Evolutionary conservation across 2,888 invertebrate species (phyloP).

Genomic region (Cylloceria caligata): DNA sequence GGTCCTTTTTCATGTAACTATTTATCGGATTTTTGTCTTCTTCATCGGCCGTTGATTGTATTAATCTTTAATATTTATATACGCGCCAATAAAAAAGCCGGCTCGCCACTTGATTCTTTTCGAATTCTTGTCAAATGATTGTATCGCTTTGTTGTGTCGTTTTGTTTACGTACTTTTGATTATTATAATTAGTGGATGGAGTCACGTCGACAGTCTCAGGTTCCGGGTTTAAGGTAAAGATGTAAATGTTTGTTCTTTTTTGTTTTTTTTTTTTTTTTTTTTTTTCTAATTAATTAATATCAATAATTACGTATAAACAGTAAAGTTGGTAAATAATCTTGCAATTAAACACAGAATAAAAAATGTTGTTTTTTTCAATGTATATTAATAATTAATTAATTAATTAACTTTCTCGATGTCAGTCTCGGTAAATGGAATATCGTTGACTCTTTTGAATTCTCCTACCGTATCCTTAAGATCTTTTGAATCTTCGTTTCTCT

Average conservation of each 20-base stretch:
- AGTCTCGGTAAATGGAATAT: slow-evolving; percentile 73
- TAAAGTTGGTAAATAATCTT: background rate
- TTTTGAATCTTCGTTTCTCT: slow-evolving; percentile 5
- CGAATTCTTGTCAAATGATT: slow-evolving; percentile 15
- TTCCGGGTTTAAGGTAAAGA: slow-evolving; percentile 49
- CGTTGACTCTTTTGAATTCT: slow-evolving; percentile 52
- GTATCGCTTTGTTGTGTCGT: slow-evolving; percentile 7
- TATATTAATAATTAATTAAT: slow-evolving; percentile 59
- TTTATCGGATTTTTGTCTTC: slow-evolving; percentile 5
- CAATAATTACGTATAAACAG: slow-evolving; percentile 47
- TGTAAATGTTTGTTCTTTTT: slow-evolving; percentile 42
- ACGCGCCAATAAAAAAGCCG: slow-evolving; percentile 8
- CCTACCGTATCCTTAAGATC: background rate
- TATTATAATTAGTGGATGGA: slow-evolving; percentile 79
- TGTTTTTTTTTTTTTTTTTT: slow-evolving; percentile 27
- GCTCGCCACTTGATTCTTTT: slow-evolving; percentile 24
- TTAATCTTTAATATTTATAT: background rate
- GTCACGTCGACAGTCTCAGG: slow-evolving; percentile 77
- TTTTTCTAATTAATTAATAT: slow-evolving; percentile 27
- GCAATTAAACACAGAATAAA: slow-evolving; percentile 48
- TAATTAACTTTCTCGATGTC: slow-evolving; percentile 76
- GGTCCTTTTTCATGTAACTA: slow-evolving; percentile 16
- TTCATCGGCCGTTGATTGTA: background rate
- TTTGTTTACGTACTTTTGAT: slow-evolving; percentile 21
- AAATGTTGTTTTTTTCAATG: slow-evolving; percentile 45